These are phyloP conservation scores for Lepidurus couesii DNA, from an alignment of 1,140 invertebrate species.

Conservation along the genomic window DNA sequence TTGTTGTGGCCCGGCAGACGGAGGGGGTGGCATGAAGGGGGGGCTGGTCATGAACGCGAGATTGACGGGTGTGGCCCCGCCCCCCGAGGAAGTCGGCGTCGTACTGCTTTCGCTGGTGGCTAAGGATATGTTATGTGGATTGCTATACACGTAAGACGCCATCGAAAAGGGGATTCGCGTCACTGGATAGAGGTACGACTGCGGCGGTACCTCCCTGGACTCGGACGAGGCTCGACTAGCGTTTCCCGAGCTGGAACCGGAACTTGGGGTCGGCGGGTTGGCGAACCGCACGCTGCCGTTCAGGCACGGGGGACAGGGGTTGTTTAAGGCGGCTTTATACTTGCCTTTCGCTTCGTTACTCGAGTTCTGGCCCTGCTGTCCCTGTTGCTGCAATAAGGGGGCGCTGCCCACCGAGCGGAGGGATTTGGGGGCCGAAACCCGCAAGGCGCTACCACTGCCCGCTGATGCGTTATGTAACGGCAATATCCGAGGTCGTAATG, in stretches of 20 bases:
- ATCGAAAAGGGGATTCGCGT: neutral
- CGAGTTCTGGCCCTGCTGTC: neutral
- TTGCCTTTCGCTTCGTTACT: neutral
- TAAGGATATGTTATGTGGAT: neutral
- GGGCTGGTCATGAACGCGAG: neutral
- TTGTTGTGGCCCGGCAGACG: neutral
- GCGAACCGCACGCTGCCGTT: neutral
- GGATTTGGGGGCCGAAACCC: neutral
- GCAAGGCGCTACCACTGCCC: neutral
- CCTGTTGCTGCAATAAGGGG: neutral
- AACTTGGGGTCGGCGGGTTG: slow-evolving; percentile 1
- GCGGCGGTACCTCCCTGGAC: neutral
- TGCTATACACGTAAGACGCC: neutral
- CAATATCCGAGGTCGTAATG: neutral
- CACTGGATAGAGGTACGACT: neutral
- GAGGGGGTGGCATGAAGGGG: neutral
- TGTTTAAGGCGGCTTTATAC: neutral
- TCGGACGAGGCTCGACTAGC: neutral
- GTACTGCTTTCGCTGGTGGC: neutral
- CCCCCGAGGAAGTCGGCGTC: neutral
- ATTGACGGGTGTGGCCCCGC: neutral
- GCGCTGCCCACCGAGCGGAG: neutral
- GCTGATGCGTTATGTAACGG: neutral
- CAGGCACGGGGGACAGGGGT: neutral
- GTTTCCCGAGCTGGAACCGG: neutral